Base-by-base conservation (phyloP, 2,888 invertebrate genomes). In the Chaetogeoica ovagalla region DNA sequence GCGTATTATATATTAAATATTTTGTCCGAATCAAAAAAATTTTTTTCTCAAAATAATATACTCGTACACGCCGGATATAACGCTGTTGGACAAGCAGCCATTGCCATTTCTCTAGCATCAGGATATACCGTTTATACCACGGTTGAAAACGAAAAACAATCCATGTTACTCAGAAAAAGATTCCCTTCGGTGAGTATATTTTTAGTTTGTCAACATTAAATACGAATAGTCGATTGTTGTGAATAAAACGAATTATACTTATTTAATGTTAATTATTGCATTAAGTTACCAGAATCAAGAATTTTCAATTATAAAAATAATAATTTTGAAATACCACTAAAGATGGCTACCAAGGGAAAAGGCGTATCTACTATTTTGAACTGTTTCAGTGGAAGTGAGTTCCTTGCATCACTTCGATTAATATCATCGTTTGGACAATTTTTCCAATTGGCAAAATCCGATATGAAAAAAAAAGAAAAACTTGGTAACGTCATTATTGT, bases 41-140 rank as follows among this genome's bases (percentile, higher is more conserved):
- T 11, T 1, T 19, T 59, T 8, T 23, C 43, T 8, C 23, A 71
- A 21, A 71, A 37, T 15, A 13, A 60, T 0, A 30, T 76, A 17
- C 60, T 76, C 11, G 48, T 76, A 11, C 59, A 69, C 21, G 70
- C 62, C 3, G 62, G 60, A 8, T 63, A 59, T 6, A 52, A 66
- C 6, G 55, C 72, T n/a, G 13, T 83, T 43, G 73, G 81, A 52
- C 74, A 81, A 70, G 83, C 83, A 11, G 69, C 72, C 1, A 82
- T 83, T 21, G 39, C 77, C 15, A 55, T 83, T 13, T 43, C 77
- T 1, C 30, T 83, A 15, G 17, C 65, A 8, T 30, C 19, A 1
- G 74, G 63, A 39, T 23, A 65, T 5, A 43, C 11, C 23, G 81
- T 83, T 39, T 82, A 73, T 55, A 69, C 74, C 17, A 43, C 72